Percentiles rank a stretch among this genome's conserved stretches.
Evolutionary conservation across 2,797 vertebrate genomes (phyloP).

Genomic region (Hydrolagus colliei): DNA sequence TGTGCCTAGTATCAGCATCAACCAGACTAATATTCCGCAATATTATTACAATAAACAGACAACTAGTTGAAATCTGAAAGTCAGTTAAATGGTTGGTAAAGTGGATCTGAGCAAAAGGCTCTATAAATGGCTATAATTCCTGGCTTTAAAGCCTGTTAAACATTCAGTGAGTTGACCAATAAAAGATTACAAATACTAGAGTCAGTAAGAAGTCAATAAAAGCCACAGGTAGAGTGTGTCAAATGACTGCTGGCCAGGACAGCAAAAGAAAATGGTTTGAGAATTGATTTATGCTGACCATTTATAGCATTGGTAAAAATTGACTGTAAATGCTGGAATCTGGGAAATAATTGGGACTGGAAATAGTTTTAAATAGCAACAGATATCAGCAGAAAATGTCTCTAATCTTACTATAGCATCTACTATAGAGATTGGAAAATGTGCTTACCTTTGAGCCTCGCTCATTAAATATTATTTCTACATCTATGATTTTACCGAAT

Average conservation of each 20-base stretch:
- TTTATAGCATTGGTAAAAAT: background rate
- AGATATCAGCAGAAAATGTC: background rate
- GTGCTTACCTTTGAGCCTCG: slow-evolving; percentile 63
- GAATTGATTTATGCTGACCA: too few relatives aligned
- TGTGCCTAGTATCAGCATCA: background rate
- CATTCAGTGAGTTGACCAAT: background rate
- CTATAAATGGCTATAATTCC: background rate
- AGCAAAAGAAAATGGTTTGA: too few relatives aligned
- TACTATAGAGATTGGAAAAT: background rate
- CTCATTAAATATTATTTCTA: slow-evolving; percentile 70
- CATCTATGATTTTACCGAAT: slow-evolving; percentile 68
- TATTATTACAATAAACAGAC: background rate
- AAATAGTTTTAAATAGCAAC: slow-evolving; percentile 25
- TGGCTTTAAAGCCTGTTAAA: background rate
- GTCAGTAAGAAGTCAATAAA: slow-evolving; percentile 12
- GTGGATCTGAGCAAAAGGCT: background rate
- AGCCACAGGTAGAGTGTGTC: too few relatives aligned
- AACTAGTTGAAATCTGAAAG: background rate
- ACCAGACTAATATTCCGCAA: background rate
- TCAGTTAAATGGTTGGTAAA: background rate
- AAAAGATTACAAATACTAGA: background rate
- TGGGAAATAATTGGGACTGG: background rate
- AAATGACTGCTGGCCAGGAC: background rate
- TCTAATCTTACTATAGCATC: background rate
- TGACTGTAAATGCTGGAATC: background rate